Evolutionary conservation across 2,888 invertebrate species (phyloP), one percentile per base, ranked within the genome.

Genomic region (Ophraella communa): DNA sequence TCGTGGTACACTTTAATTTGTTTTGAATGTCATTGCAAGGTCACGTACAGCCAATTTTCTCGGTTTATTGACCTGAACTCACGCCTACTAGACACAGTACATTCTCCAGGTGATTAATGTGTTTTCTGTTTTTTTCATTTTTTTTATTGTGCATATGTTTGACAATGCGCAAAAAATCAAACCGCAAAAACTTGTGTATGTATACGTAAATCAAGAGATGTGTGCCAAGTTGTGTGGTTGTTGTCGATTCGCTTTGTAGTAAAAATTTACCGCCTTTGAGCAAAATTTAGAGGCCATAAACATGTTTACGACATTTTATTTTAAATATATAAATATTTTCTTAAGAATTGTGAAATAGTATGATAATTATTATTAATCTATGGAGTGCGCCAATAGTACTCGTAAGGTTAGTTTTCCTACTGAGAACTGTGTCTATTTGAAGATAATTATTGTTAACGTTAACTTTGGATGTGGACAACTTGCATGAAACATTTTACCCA

Each of bases 41-140:
- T 44, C 44, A 18, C 17, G 10, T 8, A 44, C 17, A 17, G 7
- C 44, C 20, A 44, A 44, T 44, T 21, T 21, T 49, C 49, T 49
- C 14, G 23, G 49, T 60, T 30, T 51, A 23, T 53, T 53, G 59
- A 59, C 59, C 59, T 59, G 44, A 24, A 44, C 53, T 14, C 7
- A 18, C 53, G 60, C 60, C 52, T 27, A 53, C 60, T 35, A 11
- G 11, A 33, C 23, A 51, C 24, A 27, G 27, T 27, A 27, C 44
- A 35, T 53, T 30, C 42, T 30, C 8, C 14, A 44, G 5, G 39
- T 60, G 53, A 60, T 60, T 60, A 53, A 60, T 60, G 60, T 60
- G 60, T 60, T 60, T 52, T 60, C 17, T 24, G 23, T 52, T 52
- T 60, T 60, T 60, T 52, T 52, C 53, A 53, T 60, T 49, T 51